These are phyloP conservation scores for Alaudala cheleensis DNA, from an alignment of 2,113 vertebrate species.

Conservation along the genomic window DNA sequence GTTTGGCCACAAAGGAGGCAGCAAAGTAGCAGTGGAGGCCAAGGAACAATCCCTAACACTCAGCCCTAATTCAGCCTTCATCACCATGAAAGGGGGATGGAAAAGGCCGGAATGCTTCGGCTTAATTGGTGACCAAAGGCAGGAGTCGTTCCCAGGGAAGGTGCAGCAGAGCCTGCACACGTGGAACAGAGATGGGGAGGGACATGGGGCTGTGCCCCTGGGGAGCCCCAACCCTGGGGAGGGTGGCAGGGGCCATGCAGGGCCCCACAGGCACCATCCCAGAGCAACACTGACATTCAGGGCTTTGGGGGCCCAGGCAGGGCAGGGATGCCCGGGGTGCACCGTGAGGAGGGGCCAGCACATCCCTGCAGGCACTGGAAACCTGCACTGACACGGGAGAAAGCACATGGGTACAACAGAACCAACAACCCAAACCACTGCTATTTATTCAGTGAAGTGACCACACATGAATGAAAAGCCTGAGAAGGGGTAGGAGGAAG, in stretches of 20 bases:
- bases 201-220: neutral
- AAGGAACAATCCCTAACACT: conserved; percentile 50
- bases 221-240: neutral
- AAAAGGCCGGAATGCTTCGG: conserved; percentile 29
- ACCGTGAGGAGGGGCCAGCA: accelerated
- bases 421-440: neutral
- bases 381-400: accelerated
- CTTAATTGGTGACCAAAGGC: conserved; percentile 33
- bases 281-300: accelerated
- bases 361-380: neutral
- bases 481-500: neutral
- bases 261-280: neutral
- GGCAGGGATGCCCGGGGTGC: accelerated
- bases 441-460: neutral
- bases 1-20: conserved; percentile 82
- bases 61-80: conserved; percentile 26
- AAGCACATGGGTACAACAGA: accelerated
- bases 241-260: neutral
- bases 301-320: neutral
- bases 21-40: conserved; percentile 82
- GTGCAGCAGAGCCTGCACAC: neutral
- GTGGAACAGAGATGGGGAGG: neutral
- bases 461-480: neutral
- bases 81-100: conserved; percentile 14
- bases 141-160: neutral